Base-by-base conservation (phyloP, 2,797 vertebrate genomes). In the Benthosema pterotum region DNA sequence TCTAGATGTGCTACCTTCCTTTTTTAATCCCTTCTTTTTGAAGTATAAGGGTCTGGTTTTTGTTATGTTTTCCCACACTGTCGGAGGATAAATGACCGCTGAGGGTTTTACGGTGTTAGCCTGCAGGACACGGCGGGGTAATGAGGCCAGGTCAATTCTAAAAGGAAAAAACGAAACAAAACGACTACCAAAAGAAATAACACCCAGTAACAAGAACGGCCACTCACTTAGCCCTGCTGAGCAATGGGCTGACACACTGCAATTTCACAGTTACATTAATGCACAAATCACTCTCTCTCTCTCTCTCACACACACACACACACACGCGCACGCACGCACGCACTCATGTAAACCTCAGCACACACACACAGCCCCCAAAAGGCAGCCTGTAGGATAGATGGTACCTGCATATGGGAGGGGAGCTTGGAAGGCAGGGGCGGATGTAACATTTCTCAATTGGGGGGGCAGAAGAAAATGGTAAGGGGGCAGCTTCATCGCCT, bases 331-430 rank as follows among this genome's bases (percentile, higher is more conserved):
- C 15, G 4, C 53, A 45, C 45, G 32, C 48, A 45, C 32, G 56
- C 60, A 13, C 15, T 42, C 11, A 53, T 38, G 57, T 77, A 74
- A 75, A 75, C 71, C 78, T 62, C 65, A 57, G 66, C 71, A 63
- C 64, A 85, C 83, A 86, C 78, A 67, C n/a, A n/a, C n/a, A n/a
- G n/a, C n/a, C 82, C 32, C 68, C 75, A 80, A 71, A 65, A 75
- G 81, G 79, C 75, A 80, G 87, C 74, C 67, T 55, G 77, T 79
- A 77, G 85, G 77, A 91, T 90, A 79, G 85, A 91, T 91, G 83
- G 78, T 78, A 88, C 87, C 83, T 88, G 87, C 82, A 87, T 85
- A 84, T 79, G 42, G 79, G 78, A 88, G 85, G 77, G 80, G 45
- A 50, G 45, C n/a, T n/a, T n/a, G n/a, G n/a, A n/a, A n/a, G n/a